Conservation (phyloP, 2,797 vertebrate species). For the Atherinosoma microstoma region DNA sequence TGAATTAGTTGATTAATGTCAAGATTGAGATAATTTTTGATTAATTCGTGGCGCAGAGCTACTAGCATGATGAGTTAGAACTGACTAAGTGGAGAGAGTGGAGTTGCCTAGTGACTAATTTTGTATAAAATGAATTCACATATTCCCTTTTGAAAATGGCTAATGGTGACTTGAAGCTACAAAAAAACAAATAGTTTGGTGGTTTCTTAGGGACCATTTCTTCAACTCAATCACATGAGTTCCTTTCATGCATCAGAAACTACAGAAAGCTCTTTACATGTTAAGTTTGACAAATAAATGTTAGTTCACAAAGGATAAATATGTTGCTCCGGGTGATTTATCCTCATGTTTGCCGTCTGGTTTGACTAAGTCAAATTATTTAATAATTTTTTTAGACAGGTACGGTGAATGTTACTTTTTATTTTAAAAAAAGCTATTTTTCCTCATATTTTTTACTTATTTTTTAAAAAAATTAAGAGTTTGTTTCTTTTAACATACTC, state of each 20-base stretch:
- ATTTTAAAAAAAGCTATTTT: neutral
- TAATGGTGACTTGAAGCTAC: neutral
- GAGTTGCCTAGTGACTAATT: neutral
- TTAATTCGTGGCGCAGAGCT: neutral
- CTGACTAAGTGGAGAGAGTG: neutral
- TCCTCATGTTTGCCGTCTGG: neutral
- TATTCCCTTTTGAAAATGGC: neutral
- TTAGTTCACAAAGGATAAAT: neutral
- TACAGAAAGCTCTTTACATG: neutral
- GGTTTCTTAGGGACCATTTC: neutral
- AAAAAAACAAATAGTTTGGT: neutral
- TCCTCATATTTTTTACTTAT: neutral
- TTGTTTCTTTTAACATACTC: neutral
- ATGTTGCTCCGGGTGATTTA: neutral
- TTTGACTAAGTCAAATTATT: neutral
- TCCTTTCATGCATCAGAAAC: neutral
- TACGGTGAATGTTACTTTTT: neutral
- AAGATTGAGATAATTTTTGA: neutral
- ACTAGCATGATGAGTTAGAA: neutral
- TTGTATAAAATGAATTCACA: neutral
- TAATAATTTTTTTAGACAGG: neutral
- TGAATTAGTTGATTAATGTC: neutral
- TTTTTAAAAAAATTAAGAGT: too few species aligned
- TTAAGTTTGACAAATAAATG: neutral
- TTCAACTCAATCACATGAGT: neutral